Base-by-base conservation (phyloP, 2,113 vertebrate genomes). In the Hippolais icterina region DNA sequence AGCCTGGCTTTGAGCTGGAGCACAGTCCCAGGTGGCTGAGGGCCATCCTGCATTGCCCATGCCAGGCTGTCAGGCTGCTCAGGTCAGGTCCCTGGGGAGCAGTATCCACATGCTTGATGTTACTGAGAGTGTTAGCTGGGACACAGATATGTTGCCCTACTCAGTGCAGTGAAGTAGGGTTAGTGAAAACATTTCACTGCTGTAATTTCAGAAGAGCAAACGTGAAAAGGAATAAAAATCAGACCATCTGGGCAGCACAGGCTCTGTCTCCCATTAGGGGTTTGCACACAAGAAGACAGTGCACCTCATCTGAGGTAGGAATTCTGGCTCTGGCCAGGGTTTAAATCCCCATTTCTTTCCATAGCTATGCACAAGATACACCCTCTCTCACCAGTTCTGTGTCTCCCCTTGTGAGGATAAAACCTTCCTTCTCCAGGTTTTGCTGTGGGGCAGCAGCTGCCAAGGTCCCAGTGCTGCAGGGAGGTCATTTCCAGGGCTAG, bases 41-140 rank as follows among this genome's bases (percentile, higher is more conserved):
- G 23, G 50, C 50, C 4, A 1, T 27, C 47, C 50, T 46, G 39
- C 5, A 0, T 11, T 2, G 2, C 47, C 76, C 0, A 0, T 6
- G 23, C 16, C 39, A 23, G 65, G 49, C 19, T 3, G 10, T 6
- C 42, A 25, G 65, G 49, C 20, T 3, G 10, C 6, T 15, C 60
- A 9, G 35, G 31, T 25, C 5, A 11, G 23, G 3, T 20, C 24
- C 2, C 1, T 4, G 33, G 33, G 70, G 25, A 47, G 2, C 28
- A 50, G 56, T 25, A 37, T 15, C 25, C 53, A 16, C 0, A 1
- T 9, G 35, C 44, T 46, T 1, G 2, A 4, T 52, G 31, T 85
- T 47, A 3, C 56, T 65, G 6, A 0, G 2, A 27, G 37, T 1
- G 1, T 22, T 6, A 54, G 35, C 31, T 49, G 66, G 57, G 31